phyloP scores from a whole-genome alignment of 2,113 vertebrate species.

The Amphiprion percula region DNA sequence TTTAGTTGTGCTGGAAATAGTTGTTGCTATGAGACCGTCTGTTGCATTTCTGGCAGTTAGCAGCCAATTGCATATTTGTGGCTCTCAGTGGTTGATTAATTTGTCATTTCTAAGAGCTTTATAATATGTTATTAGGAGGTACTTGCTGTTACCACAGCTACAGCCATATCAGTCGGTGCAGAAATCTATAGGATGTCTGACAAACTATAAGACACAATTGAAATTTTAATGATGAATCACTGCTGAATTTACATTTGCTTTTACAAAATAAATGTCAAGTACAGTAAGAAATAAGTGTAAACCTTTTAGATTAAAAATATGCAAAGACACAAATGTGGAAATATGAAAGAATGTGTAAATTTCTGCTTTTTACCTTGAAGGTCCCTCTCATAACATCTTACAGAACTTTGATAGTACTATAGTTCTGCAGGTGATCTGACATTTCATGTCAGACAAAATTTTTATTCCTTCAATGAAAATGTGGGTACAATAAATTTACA shows the following conservation, averaged over 20 bases:
- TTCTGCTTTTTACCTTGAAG: too few relatives aligned
- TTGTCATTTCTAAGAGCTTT: background rate
- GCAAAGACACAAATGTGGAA: too few relatives aligned
- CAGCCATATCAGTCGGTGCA: background rate
- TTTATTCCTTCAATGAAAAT: slow-evolving; percentile 22
- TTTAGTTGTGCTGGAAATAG: background rate
- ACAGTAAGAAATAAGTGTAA: too few relatives aligned
- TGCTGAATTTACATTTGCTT: too few relatives aligned
- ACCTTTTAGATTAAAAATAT: too few relatives aligned
- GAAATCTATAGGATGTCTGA: too few relatives aligned
- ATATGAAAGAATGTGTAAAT: too few relatives aligned
- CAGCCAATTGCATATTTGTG: background rate
- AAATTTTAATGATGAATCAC: too few relatives aligned
- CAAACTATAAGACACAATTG: too few relatives aligned
- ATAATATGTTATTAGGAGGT: too few relatives aligned
- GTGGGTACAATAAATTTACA: slow-evolving; percentile 4
- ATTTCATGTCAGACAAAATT: slow-evolving; percentile 16
- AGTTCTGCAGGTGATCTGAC: background rate
- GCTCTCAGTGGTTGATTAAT: background rate
- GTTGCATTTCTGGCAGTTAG: background rate
- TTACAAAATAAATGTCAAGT: too few relatives aligned
- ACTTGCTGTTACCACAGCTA: background rate
- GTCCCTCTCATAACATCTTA: background rate
- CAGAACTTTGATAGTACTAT: background rate
- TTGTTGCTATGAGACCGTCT: background rate